These are phyloP conservation scores for Peromyscus nudipes DNA, from an alignment of 2,797 vertebrate species.

Conservation along the genomic window DNA sequence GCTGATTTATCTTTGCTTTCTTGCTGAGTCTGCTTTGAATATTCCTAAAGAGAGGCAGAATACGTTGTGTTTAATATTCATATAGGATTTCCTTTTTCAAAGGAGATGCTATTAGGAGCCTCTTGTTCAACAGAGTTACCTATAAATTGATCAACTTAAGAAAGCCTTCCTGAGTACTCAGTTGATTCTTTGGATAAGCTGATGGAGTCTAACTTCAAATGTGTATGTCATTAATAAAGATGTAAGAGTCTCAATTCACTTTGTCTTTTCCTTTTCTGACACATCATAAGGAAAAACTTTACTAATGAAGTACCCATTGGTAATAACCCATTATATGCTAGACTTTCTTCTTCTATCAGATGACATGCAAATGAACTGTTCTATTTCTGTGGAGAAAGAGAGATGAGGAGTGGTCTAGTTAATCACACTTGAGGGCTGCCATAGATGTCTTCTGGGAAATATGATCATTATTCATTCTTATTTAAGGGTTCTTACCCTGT, in stretches of 20 bases:
- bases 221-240: constrained; percentile 72
- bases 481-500: constrained; percentile 79
- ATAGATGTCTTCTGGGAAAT: constrained; percentile 84
- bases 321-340: constrained; percentile 82
- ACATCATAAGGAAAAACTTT: constrained; percentile 76
- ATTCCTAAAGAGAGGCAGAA: constrained; percentile 63
- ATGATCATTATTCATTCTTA: constrained; percentile 83
- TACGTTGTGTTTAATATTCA: constrained; percentile 81
- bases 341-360: constrained; percentile 77
- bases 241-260: constrained; percentile 73
- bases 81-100: constrained; percentile 77
- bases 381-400: constrained; percentile 75
- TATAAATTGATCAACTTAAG: constrained; percentile 64
- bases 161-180: constrained; percentile 70
- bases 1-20: constrained; percentile 77
- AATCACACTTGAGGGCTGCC: constrained; percentile 84
- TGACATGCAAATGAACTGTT: constrained; percentile 83
- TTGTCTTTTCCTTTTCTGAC: constrained; percentile 77
- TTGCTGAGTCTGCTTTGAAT: constrained; percentile 70
- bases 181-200: constrained; percentile 73
- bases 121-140: constrained; percentile 43
- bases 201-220: constrained; percentile 67
- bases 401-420: constrained; percentile 80
- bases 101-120: constrained; percentile 56
- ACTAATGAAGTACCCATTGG: constrained; percentile 79